Evolutionary conservation across 2,888 invertebrate genomes (phyloP).

Genomic region (Pandemis heparana): DNA sequence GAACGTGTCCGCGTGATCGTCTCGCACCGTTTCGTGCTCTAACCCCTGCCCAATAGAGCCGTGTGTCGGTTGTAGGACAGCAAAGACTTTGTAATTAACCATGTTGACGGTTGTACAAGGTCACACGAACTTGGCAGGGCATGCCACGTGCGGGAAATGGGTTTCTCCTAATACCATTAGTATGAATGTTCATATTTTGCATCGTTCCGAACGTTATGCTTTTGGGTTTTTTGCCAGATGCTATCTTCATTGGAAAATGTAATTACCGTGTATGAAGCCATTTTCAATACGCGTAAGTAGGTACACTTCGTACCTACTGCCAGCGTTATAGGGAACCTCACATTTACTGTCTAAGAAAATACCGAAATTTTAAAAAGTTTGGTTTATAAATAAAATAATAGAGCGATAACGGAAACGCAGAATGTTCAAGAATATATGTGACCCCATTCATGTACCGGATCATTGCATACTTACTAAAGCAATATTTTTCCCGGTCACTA

Average conservation of each 20-base stretch:
- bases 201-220: background rate
- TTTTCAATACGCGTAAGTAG: background rate
- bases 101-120: conserved; percentile 38
- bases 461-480: conserved; percentile 3
- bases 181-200: conserved; percentile 35
- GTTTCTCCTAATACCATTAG: conserved; percentile 40
- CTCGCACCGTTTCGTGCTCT: background rate
- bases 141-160: conserved; percentile 37
- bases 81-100: conserved; percentile 36
- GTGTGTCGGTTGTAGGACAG: background rate
- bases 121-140: conserved; percentile 41
- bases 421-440: background rate
- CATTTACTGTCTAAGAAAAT: background rate
- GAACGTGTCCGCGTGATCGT: background rate
- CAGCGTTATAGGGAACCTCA: background rate
- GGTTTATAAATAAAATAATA: background rate
- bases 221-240: conserved; percentile 3
- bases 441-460: background rate
- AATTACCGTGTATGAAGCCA: conserved; percentile 9
- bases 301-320: background rate
- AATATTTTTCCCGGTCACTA: conserved; percentile 9
- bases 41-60: background rate
- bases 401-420: background rate
- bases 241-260: background rate
- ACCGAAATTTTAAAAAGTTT: background rate